Evolutionary conservation across 1,140 invertebrate species (phyloP).

Genomic region (Leptinotarsa texana): DNA sequence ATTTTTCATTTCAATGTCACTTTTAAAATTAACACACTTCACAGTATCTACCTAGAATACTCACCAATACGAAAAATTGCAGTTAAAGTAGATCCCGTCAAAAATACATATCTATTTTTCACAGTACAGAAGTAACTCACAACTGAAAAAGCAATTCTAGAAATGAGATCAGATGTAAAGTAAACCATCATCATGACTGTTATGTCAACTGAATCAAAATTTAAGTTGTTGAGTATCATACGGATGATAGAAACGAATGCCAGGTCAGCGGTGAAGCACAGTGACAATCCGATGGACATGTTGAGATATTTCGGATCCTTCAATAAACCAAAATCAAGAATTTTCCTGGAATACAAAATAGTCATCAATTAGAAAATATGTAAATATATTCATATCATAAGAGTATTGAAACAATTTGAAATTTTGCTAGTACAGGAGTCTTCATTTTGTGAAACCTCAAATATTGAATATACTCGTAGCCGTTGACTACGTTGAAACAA

Average conservation of each 20-base stretch:
- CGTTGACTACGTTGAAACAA: too few relatives aligned
- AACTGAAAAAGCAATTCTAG: conserved; percentile 43
- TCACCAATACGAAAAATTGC: conserved; percentile 47
- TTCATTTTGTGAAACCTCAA: too few relatives aligned
- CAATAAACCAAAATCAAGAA: conserved; percentile 46
- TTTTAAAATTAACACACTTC: too few relatives aligned
- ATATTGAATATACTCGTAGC: too few relatives aligned
- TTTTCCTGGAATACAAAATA: conserved; percentile 4
- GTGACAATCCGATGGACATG: conserved; percentile 46
- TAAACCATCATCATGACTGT: conserved; percentile 45
- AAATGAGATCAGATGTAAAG: conserved; percentile 45
- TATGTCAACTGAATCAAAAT: conserved; percentile 40
- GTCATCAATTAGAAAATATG: too few relatives aligned
- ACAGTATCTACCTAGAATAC: not conserved
- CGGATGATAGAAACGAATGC: conserved; percentile 48
- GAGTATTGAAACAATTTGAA: not conserved
- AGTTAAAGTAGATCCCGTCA: conserved; percentile 41
- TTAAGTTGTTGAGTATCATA: conserved; percentile 43
- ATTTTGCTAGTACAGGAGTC: not conserved
- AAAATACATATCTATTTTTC: conserved; percentile 45
- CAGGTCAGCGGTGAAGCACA: conserved; percentile 46
- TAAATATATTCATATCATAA: not conserved
- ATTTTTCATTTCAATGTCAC: too few relatives aligned
- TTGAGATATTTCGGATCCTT: conserved; percentile 47
- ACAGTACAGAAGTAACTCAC: conserved; percentile 39